Evolutionary conservation across 2,797 vertebrate species (phyloP).

Genomic region (Sebastiscus tertius): DNA sequence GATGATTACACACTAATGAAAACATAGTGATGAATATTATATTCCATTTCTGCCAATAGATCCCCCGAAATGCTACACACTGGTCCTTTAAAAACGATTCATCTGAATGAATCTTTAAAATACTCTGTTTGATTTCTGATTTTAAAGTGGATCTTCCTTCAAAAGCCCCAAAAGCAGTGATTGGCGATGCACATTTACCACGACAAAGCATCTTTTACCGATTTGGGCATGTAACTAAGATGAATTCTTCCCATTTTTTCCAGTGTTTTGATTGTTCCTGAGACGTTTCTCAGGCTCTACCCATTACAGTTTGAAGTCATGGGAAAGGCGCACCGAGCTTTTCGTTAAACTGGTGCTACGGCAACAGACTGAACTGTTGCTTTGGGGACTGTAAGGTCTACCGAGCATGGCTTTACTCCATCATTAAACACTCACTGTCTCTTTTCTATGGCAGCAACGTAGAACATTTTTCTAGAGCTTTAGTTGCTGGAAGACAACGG

Average conservation of each 20-base stretch:
- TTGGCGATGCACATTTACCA: slow-evolving; percentile 12
- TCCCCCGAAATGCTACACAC: no score
- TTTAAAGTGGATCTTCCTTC: slow-evolving; percentile 34
- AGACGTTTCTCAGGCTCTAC: slow-evolving; percentile 50
- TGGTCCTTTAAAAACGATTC: neutral
- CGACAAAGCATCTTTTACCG: slow-evolving; percentile 10
- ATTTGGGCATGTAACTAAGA: slow-evolving; percentile 12
- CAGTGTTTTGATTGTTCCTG: slow-evolving; percentile 65
- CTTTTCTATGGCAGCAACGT: slow-evolving; percentile 26
- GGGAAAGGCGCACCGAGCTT: slow-evolving; percentile 26
- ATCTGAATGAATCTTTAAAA: neutral
- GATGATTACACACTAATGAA: no score
- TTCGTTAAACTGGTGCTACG: slow-evolving; percentile 1
- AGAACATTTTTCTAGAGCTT: slow-evolving; percentile 45
- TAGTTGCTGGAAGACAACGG: slow-evolving; percentile 47
- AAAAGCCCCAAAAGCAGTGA: slow-evolving; percentile 33
- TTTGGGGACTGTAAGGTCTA: slow-evolving; percentile 21
- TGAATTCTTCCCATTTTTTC: slow-evolving; percentile 44
- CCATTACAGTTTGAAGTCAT: slow-evolving; percentile 32
- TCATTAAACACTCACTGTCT: slow-evolving; percentile 11
- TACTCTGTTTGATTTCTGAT: neutral
- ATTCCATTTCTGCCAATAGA: no score
- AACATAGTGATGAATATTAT: no score
- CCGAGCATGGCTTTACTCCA: slow-evolving; percentile 60
- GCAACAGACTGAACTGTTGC: slow-evolving; percentile 26